Percentiles rank a stretch among this genome's conserved stretches.
These are phyloP conservation scores for Limenitis arthemis DNA, from an alignment of 2,888 invertebrate genomes.

Conservation along the genomic window DNA sequence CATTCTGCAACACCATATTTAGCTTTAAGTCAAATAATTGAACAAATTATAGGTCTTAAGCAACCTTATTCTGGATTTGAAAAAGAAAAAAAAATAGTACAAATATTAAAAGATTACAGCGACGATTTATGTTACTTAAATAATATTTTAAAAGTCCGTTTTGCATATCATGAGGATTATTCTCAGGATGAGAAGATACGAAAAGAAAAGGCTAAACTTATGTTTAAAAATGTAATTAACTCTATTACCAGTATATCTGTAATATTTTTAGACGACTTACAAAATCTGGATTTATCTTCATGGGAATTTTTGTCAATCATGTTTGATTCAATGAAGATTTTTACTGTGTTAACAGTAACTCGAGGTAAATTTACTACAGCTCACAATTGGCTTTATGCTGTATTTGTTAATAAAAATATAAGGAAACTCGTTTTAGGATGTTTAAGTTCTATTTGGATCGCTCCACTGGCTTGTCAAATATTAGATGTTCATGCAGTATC, in stretches of 20 bases:
- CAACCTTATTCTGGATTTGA: slow-evolving; percentile 49
- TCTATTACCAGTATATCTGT: slow-evolving; percentile 41
- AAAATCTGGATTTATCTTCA: slow-evolving; percentile 58
- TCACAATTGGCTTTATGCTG: slow-evolving; percentile 53
- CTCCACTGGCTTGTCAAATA: slow-evolving; percentile 73
- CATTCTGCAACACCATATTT: slow-evolving; percentile 57
- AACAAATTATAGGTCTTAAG: slow-evolving; percentile 48
- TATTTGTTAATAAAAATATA: slow-evolving; percentile 50
- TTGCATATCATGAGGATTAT: slow-evolving; percentile 58
- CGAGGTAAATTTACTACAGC: slow-evolving; percentile 52
- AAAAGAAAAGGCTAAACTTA: slow-evolving; percentile 45
- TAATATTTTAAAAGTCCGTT: slow-evolving; percentile 63
- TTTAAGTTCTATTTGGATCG: slow-evolving; percentile 48
- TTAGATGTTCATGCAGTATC: slow-evolving; percentile 72
- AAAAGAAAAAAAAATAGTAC: slow-evolving; percentile 56
- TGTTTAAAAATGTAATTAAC: slow-evolving; percentile 51
- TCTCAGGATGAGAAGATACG: slow-evolving; percentile 44
- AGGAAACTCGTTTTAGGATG: slow-evolving; percentile 57
- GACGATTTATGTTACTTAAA: slow-evolving; percentile 71
- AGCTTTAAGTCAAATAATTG: slow-evolving; percentile 57
- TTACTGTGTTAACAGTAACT: slow-evolving; percentile 45
- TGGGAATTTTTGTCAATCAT: slow-evolving; percentile 57
- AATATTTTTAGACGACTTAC: slow-evolving; percentile 64
- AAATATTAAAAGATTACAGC: slow-evolving; percentile 40
- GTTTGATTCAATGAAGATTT: slow-evolving; percentile 46